phyloP scores from a whole-genome alignment of 2,113 vertebrate genomes.

The Aldabrachelys gigantea region DNA sequence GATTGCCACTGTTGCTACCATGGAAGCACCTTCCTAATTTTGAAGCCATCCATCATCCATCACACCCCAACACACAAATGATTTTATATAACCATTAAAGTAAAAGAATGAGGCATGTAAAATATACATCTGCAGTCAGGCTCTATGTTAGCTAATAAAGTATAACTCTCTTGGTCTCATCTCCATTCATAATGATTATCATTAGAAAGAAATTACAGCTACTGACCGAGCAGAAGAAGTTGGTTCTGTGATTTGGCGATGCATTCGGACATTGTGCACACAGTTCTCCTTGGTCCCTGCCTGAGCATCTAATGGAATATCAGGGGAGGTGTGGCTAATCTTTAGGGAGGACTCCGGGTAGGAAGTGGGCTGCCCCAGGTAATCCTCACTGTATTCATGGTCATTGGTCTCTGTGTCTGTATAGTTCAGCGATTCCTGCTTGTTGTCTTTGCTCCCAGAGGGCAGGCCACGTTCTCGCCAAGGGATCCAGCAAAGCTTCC shows the following conservation, averaged over 20 bases:
- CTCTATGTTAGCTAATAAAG: background rate
- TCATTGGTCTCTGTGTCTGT: constrained; percentile 88
- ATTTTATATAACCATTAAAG: background rate
- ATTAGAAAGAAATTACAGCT: constrained; percentile 7
- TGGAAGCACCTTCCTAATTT: background rate
- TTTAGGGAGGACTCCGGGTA: constrained; percentile 95
- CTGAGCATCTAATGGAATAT: constrained; percentile 90
- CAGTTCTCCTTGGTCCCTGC: constrained; percentile 85
- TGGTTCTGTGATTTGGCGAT: constrained; percentile 93
- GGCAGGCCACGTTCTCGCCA: constrained; percentile 93
- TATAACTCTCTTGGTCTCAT: background rate
- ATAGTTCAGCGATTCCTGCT: constrained; percentile 89
- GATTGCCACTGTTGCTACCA: background rate
- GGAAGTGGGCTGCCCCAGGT: constrained; percentile 84
- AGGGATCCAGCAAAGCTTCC: constrained; percentile 99
- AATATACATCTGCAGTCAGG: background rate
- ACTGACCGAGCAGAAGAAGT: constrained; percentile 88
- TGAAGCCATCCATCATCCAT: background rate
- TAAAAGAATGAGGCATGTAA: accelerated
- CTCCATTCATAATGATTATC: background rate
- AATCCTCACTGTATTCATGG: constrained; percentile 89
- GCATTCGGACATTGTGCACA: constrained; percentile 85
- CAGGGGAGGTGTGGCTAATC: constrained; percentile 98
- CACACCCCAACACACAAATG: background rate
- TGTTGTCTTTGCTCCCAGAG: constrained; percentile 89